Percentiles rank a stretch among this genome's conserved stretches.
Evolutionary conservation across 2,888 invertebrate species (phyloP).

Genomic region (Idaea dimidiata): DNA sequence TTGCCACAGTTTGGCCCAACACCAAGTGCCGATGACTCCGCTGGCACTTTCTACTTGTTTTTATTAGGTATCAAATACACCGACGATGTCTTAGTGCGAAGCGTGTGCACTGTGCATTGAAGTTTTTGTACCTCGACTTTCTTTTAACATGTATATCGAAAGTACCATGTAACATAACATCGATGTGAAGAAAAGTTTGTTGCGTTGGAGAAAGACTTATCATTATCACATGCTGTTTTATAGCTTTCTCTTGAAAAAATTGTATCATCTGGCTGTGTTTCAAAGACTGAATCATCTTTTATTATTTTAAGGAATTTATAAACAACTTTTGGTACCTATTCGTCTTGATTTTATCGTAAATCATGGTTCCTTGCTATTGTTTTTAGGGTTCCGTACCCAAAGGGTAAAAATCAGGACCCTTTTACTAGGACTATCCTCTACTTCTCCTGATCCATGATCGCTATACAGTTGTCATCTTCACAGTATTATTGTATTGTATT

Average conservation of each 20-base stretch:
- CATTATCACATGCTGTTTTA: neutral
- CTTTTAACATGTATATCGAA: conserved; percentile 11
- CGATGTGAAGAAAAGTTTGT: neutral
- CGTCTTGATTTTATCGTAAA: neutral
- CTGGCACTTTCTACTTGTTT: conserved; percentile 70
- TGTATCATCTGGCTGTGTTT: neutral
- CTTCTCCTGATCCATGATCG: too few species aligned
- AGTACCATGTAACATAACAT: conserved; percentile 22
- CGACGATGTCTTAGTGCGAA: conserved; percentile 19
- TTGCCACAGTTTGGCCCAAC: conserved; percentile 72
- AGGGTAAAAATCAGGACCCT: too few species aligned
- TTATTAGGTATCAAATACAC: conserved; percentile 37
- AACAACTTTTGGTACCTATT: neutral
- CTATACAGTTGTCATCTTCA: too few species aligned
- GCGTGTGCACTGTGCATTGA: conserved; percentile 45
- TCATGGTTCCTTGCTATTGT: neutral
- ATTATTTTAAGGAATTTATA: neutral
- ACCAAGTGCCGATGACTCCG: conserved; percentile 74
- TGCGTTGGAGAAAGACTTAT: neutral
- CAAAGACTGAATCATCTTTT: neutral
- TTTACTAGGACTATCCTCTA: too few species aligned
- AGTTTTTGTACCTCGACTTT: conserved; percentile 28
- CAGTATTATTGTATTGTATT: too few species aligned
- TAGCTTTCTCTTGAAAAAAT: neutral
- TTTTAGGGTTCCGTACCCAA: too few species aligned